Evolutionary conservation across 2,888 invertebrate species (phyloP).

Genomic region (Megalurothrips usitatus): DNA sequence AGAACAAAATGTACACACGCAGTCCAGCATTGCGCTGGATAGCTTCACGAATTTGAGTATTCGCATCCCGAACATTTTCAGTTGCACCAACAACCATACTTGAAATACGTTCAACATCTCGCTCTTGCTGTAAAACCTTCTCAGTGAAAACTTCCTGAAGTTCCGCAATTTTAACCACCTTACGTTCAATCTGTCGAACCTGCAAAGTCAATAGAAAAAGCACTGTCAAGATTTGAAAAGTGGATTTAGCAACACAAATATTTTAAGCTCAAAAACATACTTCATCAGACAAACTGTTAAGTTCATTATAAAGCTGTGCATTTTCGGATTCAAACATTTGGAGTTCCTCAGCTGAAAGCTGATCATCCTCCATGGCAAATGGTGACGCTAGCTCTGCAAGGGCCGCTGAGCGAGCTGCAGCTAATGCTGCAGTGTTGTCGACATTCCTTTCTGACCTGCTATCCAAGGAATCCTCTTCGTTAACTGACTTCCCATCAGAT

Average conservation of each 20-base stretch:
- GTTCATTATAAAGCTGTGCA: conserved; percentile 74
- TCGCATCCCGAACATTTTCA: conserved; percentile 93
- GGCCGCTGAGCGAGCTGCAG: conserved; percentile 33
- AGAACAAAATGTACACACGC: conserved; percentile 91
- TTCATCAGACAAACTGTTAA: conserved; percentile 85
- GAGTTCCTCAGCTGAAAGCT: conserved; percentile 77
- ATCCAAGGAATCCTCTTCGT: conserved; percentile 25
- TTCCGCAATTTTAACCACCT: conserved; percentile 92
- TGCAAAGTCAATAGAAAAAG: conserved; percentile 32
- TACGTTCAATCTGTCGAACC: conserved; percentile 78
- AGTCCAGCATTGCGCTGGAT: conserved; percentile 95
- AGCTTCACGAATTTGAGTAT: conserved; percentile 94
- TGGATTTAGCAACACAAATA: neutral
- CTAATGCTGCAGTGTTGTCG: conserved; percentile 32
- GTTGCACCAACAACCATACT: conserved; percentile 86
- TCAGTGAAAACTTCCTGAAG: conserved; percentile 95
- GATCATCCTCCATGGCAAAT: conserved; percentile 51
- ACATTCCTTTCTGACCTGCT: conserved; percentile 31
- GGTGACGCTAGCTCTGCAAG: conserved; percentile 42
- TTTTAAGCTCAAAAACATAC: conserved; percentile 43
- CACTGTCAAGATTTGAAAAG: neutral
- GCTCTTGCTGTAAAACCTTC: conserved; percentile 90
- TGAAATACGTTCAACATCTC: conserved; percentile 85
- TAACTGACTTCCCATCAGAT: conserved; percentile 22
- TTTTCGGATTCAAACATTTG: conserved; percentile 94